phyloP scores from a whole-genome alignment of 2,113 vertebrate species.

The Tricholaema leucomelas region DNA sequence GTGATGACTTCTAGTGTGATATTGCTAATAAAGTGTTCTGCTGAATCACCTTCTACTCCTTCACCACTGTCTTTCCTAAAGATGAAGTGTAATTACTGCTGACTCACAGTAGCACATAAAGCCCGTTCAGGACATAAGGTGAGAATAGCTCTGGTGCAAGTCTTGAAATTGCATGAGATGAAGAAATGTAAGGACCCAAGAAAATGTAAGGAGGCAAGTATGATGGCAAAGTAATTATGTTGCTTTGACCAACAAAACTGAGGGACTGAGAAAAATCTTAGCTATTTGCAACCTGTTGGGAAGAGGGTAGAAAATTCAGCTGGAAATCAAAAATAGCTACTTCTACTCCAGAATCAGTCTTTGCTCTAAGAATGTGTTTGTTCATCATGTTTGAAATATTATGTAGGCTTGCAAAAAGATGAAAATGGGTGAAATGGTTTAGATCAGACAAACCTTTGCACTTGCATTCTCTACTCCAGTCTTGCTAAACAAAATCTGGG shows the following conservation, averaged over 20 bases:
- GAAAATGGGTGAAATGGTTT: background rate
- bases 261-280: background rate
- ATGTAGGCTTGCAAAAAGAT: background rate
- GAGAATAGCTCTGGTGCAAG: background rate
- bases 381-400: background rate
- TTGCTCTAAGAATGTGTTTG: background rate
- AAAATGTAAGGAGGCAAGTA: background rate
- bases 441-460: background rate
- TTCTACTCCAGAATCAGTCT: background rate
- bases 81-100: background rate
- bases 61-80: background rate
- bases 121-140: background rate
- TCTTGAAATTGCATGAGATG: background rate
- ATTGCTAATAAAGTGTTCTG: background rate
- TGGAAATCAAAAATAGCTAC: background rate
- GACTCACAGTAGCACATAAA: background rate
- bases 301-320: background rate
- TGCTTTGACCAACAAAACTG: background rate
- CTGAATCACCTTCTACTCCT: constrained; percentile 23
- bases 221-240: background rate
- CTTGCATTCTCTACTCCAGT: background rate
- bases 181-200: background rate
- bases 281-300: background rate
- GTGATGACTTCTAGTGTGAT: background rate
- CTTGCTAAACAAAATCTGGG: background rate